Evolutionary conservation across 1,140 invertebrate species (phyloP), one percentile per base, ranked within the genome.

Genomic region (Scaptomyza pallida): DNA sequence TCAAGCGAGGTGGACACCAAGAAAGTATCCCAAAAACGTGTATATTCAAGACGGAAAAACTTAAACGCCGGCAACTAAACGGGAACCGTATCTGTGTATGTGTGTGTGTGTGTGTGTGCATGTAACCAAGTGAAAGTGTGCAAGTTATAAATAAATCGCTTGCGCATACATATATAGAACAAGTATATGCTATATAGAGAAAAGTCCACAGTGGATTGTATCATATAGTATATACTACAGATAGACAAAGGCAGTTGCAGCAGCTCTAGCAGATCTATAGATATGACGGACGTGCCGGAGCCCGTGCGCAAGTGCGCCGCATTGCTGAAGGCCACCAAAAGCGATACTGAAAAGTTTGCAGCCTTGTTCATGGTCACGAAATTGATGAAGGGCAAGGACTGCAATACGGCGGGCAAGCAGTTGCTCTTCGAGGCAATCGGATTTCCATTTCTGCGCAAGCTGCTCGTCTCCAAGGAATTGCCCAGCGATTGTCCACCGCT

Each of bases 341-440:
- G 93, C 78, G 97, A 98, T 91, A 97, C 96, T 0, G 97, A 98
- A 92, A 98, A 97, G 92, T 97, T 98, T 91, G 97, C 97, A 5
- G 96, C 95, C 0, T 92, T 98, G 2, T 97, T 98, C 89, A 95
- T 98, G 94, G 96, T 98, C 21, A 97, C 97, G 0, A 97, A 98
- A 91, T 86, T 97, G 50, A 94, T 97, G 5, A 96, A 96, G 90
- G 94, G 94, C 56, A 95, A 95, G 80, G 95, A 97, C 73, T 96
- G 96, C 80, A 94, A 94, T 62, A 90, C 94, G 1, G 91, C 92
- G 8, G 93, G 94, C 6, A 96, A 96, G 78, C 95, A 95, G 80
- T 92, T 95, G n/a, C 92, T 98, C 0, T 97, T 98, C 81, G 95
- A 97, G 92, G 95, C 96, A 0, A 97, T 98, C 72, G 97, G 97